Conservation (phyloP, 2,113 vertebrate genomes). For the Numenius arquata region DNA sequence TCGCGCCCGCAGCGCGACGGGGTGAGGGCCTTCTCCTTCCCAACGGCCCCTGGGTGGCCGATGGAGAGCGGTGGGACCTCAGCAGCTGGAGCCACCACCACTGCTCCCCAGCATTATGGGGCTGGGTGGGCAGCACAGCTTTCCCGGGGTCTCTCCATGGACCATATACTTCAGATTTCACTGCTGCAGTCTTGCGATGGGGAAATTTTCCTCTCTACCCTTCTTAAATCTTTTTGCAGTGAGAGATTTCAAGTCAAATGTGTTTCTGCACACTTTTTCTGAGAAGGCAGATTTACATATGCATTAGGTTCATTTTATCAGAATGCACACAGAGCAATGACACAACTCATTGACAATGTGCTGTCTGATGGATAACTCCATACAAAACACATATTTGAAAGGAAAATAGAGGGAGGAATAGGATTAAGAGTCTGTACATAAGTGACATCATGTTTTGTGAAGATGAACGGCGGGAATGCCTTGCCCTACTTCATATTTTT, state of each 20-base stretch:
- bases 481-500: slow-evolving; percentile 36
- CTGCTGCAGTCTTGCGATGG: not conserved
- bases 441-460: slow-evolving; percentile 18
- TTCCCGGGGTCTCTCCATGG: rapidly evolving
- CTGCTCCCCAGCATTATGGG: rapidly evolving
- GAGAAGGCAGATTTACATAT: slow-evolving; percentile 74
- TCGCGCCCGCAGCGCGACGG: rapidly evolving
- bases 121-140: rapidly evolving
- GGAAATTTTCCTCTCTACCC: slow-evolving; percentile 42
- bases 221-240: slow-evolving; percentile 54
- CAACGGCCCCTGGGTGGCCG: rapidly evolving
- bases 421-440: slow-evolving; percentile 42
- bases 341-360: slow-evolving; percentile 70
- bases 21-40: not conserved
- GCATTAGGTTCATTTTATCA: slow-evolving; percentile 73
- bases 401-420: slow-evolving; percentile 68
- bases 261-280: slow-evolving; percentile 65
- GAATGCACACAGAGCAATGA: slow-evolving; percentile 64
- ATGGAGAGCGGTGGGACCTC: not conserved
- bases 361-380: slow-evolving; percentile 66
- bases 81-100: not conserved
- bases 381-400: slow-evolving; percentile 65
- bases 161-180: not conserved
- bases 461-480: not conserved
- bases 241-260: slow-evolving; percentile 62